A percentile compares a stretch with the other conserved stretches of the same genome.
These are phyloP conservation scores for Acestrorhynchus altus DNA, from an alignment of 2,797 vertebrate species.

Conservation along the genomic window DNA sequence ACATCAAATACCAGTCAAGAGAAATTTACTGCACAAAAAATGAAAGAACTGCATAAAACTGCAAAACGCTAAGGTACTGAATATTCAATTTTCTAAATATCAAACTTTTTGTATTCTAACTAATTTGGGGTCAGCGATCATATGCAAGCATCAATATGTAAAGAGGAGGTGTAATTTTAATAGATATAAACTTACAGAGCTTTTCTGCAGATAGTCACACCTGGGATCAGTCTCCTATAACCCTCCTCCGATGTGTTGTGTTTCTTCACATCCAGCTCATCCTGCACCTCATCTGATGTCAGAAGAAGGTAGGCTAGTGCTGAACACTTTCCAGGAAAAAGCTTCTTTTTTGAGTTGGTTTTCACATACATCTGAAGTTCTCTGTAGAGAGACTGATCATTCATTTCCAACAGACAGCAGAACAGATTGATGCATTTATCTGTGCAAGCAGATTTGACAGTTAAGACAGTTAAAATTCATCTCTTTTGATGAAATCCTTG, in stretches of 20 bases:
- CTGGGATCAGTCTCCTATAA: too few species aligned
- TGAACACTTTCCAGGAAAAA: neutral
- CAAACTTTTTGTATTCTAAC: too few species aligned
- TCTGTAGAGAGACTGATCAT: neutral
- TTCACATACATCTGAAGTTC: neutral
- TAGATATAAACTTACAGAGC: too few species aligned
- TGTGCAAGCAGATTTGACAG: neutral
- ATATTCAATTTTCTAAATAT: too few species aligned
- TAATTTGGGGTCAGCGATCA: too few species aligned
- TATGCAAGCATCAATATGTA: too few species aligned
- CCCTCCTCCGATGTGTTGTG: neutral
- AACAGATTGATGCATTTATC: neutral
- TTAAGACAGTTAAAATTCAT: neutral
- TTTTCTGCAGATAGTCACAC: too few species aligned
- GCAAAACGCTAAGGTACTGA: too few species aligned
- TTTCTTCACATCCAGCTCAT: neutral
- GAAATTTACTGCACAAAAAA: too few species aligned
- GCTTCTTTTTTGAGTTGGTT: neutral
- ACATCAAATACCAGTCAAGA: too few species aligned
- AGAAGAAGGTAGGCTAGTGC: neutral
- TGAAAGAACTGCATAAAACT: too few species aligned
- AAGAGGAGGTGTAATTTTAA: too few species aligned
- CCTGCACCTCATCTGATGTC: neutral
- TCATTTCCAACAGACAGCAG: slow-evolving; percentile 4
- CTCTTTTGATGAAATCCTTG: neutral